phyloP scores from a whole-genome alignment of 2,113 vertebrate genomes.

The Centropus unirufus region DNA sequence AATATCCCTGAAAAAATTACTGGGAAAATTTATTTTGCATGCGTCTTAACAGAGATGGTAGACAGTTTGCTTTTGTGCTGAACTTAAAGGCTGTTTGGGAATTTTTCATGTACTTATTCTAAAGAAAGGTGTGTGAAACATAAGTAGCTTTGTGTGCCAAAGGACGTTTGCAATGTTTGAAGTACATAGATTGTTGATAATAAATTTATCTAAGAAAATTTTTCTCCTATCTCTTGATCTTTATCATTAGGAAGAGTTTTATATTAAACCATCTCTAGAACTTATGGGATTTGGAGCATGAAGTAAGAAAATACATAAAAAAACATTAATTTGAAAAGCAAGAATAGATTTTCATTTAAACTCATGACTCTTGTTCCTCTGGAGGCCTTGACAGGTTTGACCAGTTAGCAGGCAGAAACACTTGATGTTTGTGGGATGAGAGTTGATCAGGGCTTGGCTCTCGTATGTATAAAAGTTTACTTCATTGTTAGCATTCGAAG shows the following conservation, averaged over 20 bases:
- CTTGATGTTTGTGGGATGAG: neutral
- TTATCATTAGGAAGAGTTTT: neutral
- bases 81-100: neutral
- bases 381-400: neutral
- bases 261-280: neutral
- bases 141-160: neutral
- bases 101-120: neutral
- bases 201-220: neutral
- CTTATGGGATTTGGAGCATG: neutral
- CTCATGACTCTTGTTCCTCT: neutral
- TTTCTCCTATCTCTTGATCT: no score
- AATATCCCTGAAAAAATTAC: neutral
- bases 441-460: neutral
- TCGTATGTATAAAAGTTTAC: neutral
- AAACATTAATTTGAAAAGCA: neutral
- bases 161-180: neutral
- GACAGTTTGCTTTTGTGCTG: neutral
- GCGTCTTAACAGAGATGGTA: neutral
- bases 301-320: neutral
- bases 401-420: neutral
- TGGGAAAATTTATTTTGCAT: neutral
- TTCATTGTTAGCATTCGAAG: rapidly evolving
- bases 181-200: neutral
- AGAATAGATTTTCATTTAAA: neutral
- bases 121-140: neutral